Conservation (phyloP, 2,888 invertebrate species). For the Malachius bipustulatus region DNA sequence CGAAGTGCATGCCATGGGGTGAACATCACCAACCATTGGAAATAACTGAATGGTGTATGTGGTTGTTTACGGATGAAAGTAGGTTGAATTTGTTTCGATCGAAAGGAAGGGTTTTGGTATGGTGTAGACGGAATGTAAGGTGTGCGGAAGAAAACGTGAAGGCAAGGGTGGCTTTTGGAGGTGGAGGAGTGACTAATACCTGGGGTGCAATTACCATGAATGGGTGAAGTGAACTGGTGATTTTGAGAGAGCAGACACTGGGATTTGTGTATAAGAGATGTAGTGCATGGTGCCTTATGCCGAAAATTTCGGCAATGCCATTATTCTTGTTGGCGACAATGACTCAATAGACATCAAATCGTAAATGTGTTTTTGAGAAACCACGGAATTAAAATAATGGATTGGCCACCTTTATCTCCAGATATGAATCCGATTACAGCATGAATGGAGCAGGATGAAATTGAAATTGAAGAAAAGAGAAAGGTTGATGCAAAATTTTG, state of each 20-base stretch:
- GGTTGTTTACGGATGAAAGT: slow-evolving; percentile 2
- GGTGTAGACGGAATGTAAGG: neutral
- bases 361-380: slow-evolving; percentile 1
- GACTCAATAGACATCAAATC: neutral
- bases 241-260: slow-evolving; percentile 1
- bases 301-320: neutral
- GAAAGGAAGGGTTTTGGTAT: neutral
- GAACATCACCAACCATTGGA: neutral
- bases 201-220: neutral
- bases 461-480: slow-evolving; percentile 3
- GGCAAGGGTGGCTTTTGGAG: slow-evolving; percentile 2
- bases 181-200: slow-evolving; percentile 2
- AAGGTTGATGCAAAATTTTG: too few relatives aligned
- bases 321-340: slow-evolving; percentile 1
- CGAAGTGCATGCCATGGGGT: too few relatives aligned
- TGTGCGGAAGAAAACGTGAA: slow-evolving; percentile 3
- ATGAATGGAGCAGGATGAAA: neutral
- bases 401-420: slow-evolving; percentile 1
- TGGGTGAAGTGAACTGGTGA: slow-evolving; percentile 2
- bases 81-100: neutral
- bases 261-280: slow-evolving; percentile 1
- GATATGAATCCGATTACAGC: slow-evolving; percentile 2
- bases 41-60: neutral
- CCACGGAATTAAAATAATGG: neutral
- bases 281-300: neutral